Percentiles rank a stretch among this genome's conserved stretches.
Conservation (phyloP, 2,888 invertebrate species). For the Idaea aversata region DNA sequence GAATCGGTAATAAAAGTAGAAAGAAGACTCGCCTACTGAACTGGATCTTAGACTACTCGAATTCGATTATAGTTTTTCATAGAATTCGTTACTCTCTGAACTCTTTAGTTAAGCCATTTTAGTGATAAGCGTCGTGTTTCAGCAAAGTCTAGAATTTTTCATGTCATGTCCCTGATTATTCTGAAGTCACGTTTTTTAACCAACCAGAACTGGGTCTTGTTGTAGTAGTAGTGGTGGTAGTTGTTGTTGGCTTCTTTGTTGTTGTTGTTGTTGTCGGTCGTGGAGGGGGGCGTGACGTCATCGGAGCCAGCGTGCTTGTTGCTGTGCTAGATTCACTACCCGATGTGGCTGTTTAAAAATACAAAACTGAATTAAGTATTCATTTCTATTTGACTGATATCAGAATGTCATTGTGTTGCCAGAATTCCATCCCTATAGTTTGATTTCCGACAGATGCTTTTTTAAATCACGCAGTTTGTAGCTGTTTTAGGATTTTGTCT, state of each 20-base stretch:
- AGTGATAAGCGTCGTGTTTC: no score
- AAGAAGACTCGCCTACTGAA: no score
- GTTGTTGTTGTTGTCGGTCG: slow-evolving; percentile 45
- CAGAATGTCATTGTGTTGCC: background rate
- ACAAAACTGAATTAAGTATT: slow-evolving; percentile 3
- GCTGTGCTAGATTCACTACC: slow-evolving; percentile 57
- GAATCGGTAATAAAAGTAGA: no score
- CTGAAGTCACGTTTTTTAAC: background rate
- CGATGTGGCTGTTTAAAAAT: slow-evolving; percentile 32
- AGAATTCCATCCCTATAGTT: background rate
- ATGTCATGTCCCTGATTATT: no score
- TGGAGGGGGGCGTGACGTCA: slow-evolving; percentile 66
- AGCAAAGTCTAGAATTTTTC: no score
- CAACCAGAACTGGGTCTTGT: slow-evolving; percentile 37
- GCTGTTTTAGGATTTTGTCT: no score
- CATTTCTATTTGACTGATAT: background rate
- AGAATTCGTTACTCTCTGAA: no score
- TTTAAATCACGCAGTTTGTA: no score
- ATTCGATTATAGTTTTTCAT: no score
- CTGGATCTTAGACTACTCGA: no score
- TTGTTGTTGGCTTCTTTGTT: slow-evolving; percentile 39
- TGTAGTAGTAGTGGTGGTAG: slow-evolving; percentile 48
- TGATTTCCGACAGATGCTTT: no score
- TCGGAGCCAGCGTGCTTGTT: slow-evolving; percentile 64
- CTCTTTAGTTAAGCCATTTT: no score